A percentile compares a stretch with the other conserved stretches of the same genome.
Evolutionary conservation across 2,888 invertebrate species (phyloP).

Genomic region (Drosophila robusta): DNA sequence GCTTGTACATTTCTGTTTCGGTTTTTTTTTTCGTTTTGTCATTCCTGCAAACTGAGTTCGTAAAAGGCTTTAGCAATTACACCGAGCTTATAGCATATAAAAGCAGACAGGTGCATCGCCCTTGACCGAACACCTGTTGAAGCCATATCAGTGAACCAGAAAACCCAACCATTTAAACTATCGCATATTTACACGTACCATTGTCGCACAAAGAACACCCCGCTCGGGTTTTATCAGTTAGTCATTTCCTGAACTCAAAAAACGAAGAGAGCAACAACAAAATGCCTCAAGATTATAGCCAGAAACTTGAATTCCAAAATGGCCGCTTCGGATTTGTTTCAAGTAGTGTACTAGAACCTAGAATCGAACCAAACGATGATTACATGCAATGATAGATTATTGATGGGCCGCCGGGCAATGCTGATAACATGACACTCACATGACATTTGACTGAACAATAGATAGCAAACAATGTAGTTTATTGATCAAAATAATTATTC

Average conservation of each 20-base stretch:
- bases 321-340: conserved; percentile 18
- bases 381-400: conserved; percentile 32
- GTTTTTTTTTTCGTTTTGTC: conserved; percentile 12
- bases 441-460: conserved; percentile 43
- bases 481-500: background rate
- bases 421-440: conserved; percentile 61
- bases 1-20: conserved; percentile 12
- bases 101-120: conserved; percentile 34
- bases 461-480: conserved; percentile 34
- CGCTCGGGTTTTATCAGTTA: conserved; percentile 51
- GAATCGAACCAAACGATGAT: conserved; percentile 29
- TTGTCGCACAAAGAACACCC: conserved; percentile 1
- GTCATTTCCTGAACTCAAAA: conserved; percentile 56
- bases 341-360: conserved; percentile 7
- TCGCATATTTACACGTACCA: conserved; percentile 41
- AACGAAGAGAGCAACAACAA: conserved; percentile 1
- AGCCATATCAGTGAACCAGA: conserved; percentile 11
- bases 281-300: conserved; percentile 30
- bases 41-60: conserved; percentile 27
- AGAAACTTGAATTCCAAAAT: conserved; percentile 21
- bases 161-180: conserved; percentile 3
- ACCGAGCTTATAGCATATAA: conserved; percentile 14
- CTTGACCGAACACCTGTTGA: conserved; percentile 57
- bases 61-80: conserved; percentile 48
- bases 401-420: conserved; percentile 26